Evolutionary conservation across 2,113 vertebrate genomes (phyloP).

Genomic region (Crocuta crocuta): DNA sequence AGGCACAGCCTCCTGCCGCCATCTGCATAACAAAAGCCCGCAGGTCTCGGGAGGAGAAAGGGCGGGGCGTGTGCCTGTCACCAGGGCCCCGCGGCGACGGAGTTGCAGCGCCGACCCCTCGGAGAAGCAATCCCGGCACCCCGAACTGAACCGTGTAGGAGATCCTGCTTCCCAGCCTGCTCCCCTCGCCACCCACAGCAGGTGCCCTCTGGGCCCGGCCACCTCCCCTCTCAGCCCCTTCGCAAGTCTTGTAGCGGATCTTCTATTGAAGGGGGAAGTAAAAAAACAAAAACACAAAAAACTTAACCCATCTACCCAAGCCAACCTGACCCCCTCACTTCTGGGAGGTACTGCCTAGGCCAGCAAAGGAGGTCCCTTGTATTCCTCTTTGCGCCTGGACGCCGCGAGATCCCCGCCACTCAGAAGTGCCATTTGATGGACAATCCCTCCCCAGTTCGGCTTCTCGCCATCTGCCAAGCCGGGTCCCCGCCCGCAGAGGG

Average conservation of each 20-base stretch:
- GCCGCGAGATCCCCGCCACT: not conserved
- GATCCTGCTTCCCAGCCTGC: not conserved
- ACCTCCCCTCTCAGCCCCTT: slow-evolving; percentile 24
- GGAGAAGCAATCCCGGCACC: not conserved
- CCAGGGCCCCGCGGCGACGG: not conserved
- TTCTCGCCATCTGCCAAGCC: slow-evolving; percentile 78
- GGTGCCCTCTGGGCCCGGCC: not conserved
- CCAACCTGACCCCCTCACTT: not conserved
- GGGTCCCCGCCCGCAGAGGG: slow-evolving; percentile 63
- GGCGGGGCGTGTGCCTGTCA: slow-evolving; percentile 71
- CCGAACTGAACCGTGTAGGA: not conserved
- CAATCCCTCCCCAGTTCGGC: slow-evolving; percentile 38
- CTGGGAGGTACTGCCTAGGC: not conserved
- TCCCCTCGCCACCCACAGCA: not conserved
- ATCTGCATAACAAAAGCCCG: slow-evolving; percentile 93
- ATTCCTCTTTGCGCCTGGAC: not conserved
- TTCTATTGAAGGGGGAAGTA: not conserved
- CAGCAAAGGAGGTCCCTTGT: not conserved
- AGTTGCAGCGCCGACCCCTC: slow-evolving; percentile 58
- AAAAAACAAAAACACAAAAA: not conserved
- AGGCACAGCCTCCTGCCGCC: slow-evolving; percentile 75
- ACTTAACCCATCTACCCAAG: not conserved
- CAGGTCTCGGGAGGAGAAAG: slow-evolving; percentile 74
- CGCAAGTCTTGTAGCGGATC: not conserved
- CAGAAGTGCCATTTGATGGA: slow-evolving; percentile 68